A percentile compares a stretch with the other conserved stretches of the same genome.
Evolutionary conservation across 35 echinoderm and acorn worm species (phyloP).

Genomic region (Apostichopus californicus): DNA sequence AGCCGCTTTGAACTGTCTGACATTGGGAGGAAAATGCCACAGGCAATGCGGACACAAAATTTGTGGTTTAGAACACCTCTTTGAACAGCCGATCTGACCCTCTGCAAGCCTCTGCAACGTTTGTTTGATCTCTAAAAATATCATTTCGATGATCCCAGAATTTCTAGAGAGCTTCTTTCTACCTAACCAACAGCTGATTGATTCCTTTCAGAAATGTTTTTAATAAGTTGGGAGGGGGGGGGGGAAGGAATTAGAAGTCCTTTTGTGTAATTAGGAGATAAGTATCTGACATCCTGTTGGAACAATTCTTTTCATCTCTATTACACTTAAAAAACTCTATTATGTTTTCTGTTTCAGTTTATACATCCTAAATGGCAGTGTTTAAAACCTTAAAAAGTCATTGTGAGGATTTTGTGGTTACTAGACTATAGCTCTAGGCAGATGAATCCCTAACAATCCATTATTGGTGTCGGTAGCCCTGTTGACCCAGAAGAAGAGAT

Average conservation of each 20-base stretch:
- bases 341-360: neutral
- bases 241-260: neutral
- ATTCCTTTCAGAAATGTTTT: neutral
- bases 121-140: constrained; percentile 24
- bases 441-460: no score
- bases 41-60: neutral
- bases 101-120: neutral
- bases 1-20: neutral
- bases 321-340: neutral
- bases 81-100: neutral
- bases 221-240: neutral
- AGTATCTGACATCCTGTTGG: constrained; percentile 33
- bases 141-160: neutral
- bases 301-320: neutral
- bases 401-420: no score
- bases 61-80: neutral
- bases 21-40: neutral
- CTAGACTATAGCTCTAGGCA: no score
- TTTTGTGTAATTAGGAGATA: constrained; percentile 23
- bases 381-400: no score
- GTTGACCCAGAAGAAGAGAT: no score
- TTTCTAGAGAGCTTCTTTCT: neutral
- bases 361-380: no score
- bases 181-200: neutral
- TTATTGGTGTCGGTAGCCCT: no score